Conservation (phyloP, 1,140 invertebrate species). For the Halictus rubicundus region DNA sequence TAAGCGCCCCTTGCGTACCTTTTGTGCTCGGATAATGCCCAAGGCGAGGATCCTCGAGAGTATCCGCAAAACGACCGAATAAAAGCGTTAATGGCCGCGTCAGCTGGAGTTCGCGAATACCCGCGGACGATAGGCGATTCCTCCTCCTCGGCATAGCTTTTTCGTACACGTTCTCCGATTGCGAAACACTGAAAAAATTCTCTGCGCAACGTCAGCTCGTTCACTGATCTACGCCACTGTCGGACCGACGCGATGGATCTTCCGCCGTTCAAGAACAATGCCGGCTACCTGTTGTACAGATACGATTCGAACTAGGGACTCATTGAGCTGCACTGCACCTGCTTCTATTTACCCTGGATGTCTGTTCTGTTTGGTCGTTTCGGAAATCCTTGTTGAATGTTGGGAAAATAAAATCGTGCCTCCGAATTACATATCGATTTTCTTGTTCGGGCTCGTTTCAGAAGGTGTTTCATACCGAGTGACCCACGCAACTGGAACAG, state of each 20-base stretch:
- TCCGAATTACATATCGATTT: no score
- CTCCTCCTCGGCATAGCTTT: no score
- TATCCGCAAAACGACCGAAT: constrained; percentile 1
- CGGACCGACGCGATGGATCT: constrained; percentile 24
- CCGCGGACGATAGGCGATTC: neutral
- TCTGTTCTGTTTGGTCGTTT: no score
- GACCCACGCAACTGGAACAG: no score
- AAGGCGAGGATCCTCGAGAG: neutral
- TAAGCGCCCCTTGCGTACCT: neutral
- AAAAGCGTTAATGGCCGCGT: constrained; percentile 5
- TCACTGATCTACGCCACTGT: constrained; percentile 28
- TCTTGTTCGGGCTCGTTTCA: no score
- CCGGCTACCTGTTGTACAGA: constrained; percentile 30
- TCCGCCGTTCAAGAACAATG: constrained; percentile 53
- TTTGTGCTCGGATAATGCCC: constrained; percentile 1
- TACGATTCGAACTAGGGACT: neutral
- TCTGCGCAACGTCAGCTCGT: neutral
- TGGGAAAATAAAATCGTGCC: no score
- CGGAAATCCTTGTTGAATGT: no score
- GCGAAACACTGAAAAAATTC: neutral
- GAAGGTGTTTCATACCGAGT: no score
- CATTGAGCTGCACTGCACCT: neutral
- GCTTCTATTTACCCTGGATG: no score
- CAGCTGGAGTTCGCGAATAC: neutral
- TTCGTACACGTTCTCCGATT: neutral